Evolutionary conservation across 2,888 invertebrate species (phyloP).

Genomic region (Dasypolia templi): DNA sequence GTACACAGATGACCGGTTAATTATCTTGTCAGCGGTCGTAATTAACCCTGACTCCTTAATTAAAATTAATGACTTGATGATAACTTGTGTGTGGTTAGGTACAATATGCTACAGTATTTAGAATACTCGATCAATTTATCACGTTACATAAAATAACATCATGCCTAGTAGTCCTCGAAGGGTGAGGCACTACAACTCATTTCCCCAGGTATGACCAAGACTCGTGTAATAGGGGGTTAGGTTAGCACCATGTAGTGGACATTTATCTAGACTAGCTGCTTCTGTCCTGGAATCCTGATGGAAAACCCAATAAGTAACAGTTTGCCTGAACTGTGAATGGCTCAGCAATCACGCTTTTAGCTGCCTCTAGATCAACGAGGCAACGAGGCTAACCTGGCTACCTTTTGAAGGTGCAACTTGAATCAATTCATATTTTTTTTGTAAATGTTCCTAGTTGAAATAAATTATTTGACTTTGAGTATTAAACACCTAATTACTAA

Average conservation of each 20-base stretch:
- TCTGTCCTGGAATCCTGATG: background rate
- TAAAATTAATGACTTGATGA: slow-evolving; percentile 33
- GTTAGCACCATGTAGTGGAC: background rate
- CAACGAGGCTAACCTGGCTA: too few relatives aligned
- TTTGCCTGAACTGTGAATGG: background rate
- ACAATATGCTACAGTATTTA: slow-evolving; percentile 1
- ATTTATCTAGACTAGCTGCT: background rate
- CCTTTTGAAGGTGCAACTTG: too few relatives aligned
- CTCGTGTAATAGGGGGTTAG: background rate
- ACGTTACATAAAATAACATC: background rate
- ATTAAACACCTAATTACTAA: background rate
- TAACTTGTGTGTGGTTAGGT: background rate
- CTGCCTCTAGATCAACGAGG: background rate
- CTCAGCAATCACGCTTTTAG: background rate
- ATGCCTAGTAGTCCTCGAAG: background rate
- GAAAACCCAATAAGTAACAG: background rate
- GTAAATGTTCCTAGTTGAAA: too few relatives aligned
- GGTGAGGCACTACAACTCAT: background rate
- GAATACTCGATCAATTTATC: background rate
- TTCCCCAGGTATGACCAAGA: background rate
- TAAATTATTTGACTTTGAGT: too few relatives aligned
- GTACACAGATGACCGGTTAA: background rate
- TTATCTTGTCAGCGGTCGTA: slow-evolving; percentile 6
- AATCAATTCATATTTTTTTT: too few relatives aligned
- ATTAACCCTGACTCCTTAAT: slow-evolving; percentile 36